These are phyloP conservation scores for Helicorthomorpha holstii DNA, from an alignment of 1,140 invertebrate genomes.

Conservation along the genomic window DNA sequence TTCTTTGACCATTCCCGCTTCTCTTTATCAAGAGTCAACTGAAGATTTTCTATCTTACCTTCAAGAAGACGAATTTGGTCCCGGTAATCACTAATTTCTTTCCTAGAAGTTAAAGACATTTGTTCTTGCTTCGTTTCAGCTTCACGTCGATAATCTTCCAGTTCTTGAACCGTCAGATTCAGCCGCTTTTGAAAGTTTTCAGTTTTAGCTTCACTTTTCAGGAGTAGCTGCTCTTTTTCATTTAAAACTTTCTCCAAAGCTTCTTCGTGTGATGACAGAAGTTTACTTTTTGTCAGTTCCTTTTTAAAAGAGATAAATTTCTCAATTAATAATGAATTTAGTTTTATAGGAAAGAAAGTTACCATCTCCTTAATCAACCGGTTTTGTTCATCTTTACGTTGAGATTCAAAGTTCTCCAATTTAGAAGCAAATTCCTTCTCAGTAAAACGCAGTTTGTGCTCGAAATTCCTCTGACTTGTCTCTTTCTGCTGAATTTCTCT, in stretches of 20 bases:
- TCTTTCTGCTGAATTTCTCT: constrained; percentile 23
- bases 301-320: neutral
- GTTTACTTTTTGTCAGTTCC: neutral
- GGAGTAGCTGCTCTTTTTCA: neutral
- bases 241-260: neutral
- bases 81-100: neutral
- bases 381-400: constrained; percentile 3
- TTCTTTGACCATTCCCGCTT: constrained; percentile 1
- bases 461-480: constrained; percentile 19
- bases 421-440: neutral
- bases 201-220: neutral
- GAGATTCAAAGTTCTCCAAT: neutral
- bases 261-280: constrained; percentile 1
- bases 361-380: constrained; percentile 2
- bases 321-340: neutral
- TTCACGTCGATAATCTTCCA: too few species aligned
- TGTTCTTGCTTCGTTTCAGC: neutral
- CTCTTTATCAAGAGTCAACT: constrained; percentile 5
- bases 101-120: neutral
- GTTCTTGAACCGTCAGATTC: too few species aligned
- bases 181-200: neutral
- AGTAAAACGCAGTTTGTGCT: constrained; percentile 16
- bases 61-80: neutral
- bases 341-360: neutral
- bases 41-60: constrained; percentile 4